Base-by-base conservation (phyloP, 2,888 invertebrate genomes). In the Tineola bisselliella region DNA sequence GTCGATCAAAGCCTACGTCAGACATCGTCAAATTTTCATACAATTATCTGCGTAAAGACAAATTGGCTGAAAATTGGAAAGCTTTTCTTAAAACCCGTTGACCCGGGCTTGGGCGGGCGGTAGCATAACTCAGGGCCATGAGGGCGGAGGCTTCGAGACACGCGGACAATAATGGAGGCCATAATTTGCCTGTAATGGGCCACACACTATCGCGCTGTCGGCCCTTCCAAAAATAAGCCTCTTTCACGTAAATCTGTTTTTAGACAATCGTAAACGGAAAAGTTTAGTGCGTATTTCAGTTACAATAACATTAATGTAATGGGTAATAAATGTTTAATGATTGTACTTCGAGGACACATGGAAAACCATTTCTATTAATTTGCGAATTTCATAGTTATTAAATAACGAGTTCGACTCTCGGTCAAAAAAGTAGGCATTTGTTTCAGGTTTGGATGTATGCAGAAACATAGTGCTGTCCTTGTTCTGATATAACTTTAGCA, bases 141-240 rank as follows among this genome's bases (percentile, higher is more conserved):
- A 66, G 75, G 73, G 73, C 77, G 77, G 77, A 15, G 44, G 52
- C 25, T 30, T 19, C 19, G 48, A 60, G 84, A 80, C 81, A 78
- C 74, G 72, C 77, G 81, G 80, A 79, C 82, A 75, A 81, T 83
- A 84, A 84, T 82, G 81, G 81, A 76, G 62, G 73, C 76, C 76
- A 84, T 84, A 84, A 83, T 83, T 84, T 83, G 81, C 81, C 78
- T 82, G 79, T 84, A 84, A 83, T 84, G 84, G 83, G 80, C 77
- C 78, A 77, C 81, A 82, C 81, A 83, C 84, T 84, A 84, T 84
- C 84, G 82, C 80, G 73, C 79, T 84, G 84, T 84, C 84, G 81
- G 80, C 76, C 72, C 73, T 71, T 78, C 76, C 78, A 77, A 83
- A 83, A 82, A 83, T 84, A 84, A 83, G 79, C 79, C 81, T 73